These are phyloP conservation scores for Xerus inauris DNA, from an alignment of 2,113 vertebrate species.

Conservation along the genomic window DNA sequence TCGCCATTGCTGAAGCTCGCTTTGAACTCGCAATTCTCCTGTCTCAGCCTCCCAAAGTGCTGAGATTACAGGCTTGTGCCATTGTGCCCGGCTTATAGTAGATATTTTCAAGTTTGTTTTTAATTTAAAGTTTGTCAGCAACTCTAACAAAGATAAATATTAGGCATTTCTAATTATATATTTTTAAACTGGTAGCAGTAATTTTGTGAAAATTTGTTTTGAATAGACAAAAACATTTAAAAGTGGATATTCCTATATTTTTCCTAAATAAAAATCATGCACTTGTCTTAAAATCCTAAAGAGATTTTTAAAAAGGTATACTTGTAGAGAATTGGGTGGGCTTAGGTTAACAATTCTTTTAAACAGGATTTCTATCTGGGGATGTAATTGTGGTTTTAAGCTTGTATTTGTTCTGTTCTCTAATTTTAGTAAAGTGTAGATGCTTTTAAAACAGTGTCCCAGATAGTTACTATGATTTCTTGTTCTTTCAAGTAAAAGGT, in stretches of 20 bases:
- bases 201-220: constrained; percentile 44
- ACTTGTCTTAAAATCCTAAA: constrained; percentile 37
- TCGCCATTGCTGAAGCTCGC: no score
- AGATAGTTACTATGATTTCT: constrained; percentile 41
- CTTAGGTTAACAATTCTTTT: neutral
- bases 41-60: no score
- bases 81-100: no score
- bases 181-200: constrained; percentile 58
- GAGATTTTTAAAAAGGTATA: constrained; percentile 1
- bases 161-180: constrained; percentile 11
- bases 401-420: constrained; percentile 32
- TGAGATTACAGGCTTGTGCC: no score
- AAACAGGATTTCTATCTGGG: constrained; percentile 35
- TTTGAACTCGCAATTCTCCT: no score
- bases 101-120: constrained; percentile 30
- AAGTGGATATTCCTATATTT: constrained; percentile 54
- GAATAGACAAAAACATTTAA: constrained; percentile 35
- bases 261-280: constrained; percentile 30
- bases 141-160: constrained; percentile 41
- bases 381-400: constrained; percentile 51
- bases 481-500: constrained; percentile 25
- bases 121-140: constrained; percentile 27
- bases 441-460: constrained; percentile 25
- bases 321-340: neutral
- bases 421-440: constrained; percentile 49